Conservation (phyloP, 2,888 invertebrate genomes). For the Drosophila paranaensis region DNA sequence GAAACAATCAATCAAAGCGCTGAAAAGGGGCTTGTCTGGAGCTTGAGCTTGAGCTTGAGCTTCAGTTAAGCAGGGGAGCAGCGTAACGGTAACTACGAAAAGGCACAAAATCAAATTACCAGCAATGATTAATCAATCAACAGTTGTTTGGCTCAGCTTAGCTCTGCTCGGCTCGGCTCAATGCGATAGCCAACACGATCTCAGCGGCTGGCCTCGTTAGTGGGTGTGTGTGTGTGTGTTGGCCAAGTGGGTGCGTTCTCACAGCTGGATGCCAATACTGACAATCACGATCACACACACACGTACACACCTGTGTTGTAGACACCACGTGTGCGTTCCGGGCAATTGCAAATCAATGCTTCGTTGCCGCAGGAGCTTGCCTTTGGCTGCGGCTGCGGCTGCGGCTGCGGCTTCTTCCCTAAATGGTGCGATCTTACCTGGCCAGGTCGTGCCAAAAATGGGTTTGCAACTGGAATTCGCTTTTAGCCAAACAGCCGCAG, state of each 20-base stretch:
- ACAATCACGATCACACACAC: conserved; percentile 57
- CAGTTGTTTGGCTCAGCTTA: conserved; percentile 26
- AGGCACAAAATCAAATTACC: conserved; percentile 80
- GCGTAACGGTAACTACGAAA: conserved; percentile 71
- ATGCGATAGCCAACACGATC: conserved; percentile 57
- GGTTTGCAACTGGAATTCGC: conserved; percentile 81
- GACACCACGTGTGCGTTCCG: conserved; percentile 76
- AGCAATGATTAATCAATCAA: conserved; percentile 80
- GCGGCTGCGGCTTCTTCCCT: conserved; percentile 67
- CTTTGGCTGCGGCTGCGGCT: conserved; percentile 40
- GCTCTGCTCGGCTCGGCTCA: conserved; percentile 6
- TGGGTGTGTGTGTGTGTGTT: conserved; percentile 23
- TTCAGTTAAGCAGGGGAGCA: conserved; percentile 2
- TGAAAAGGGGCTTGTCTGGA: conserved; percentile 66
- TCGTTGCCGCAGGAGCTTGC: conserved; percentile 29
- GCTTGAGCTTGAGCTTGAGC: not conserved
- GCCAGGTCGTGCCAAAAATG: conserved; percentile 74
- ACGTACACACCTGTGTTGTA: conserved; percentile 56
- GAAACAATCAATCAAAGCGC: conserved; percentile 76
- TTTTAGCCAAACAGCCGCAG: conserved; percentile 64
- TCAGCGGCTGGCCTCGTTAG: conserved; percentile 66
- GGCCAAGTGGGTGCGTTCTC: conserved; percentile 79
- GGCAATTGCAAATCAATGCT: conserved; percentile 74
- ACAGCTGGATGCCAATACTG: conserved; percentile 71
- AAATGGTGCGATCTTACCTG: conserved; percentile 60